phyloP scores from a whole-genome alignment of 2,113 vertebrate species.

The Corythaixoides concolor region DNA sequence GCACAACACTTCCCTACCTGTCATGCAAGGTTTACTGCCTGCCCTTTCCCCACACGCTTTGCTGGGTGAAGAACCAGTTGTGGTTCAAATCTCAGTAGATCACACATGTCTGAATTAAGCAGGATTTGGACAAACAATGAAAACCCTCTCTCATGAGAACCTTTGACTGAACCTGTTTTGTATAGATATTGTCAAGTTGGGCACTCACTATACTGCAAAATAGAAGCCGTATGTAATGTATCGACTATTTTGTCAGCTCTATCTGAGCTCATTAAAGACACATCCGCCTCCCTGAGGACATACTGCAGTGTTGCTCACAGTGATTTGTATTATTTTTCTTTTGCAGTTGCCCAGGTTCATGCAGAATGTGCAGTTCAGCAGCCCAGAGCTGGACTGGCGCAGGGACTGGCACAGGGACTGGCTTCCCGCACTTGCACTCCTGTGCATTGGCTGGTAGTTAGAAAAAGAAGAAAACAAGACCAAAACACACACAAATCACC shows the following conservation, averaged over 20 bases:
- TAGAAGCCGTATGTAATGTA: neutral
- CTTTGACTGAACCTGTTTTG: neutral
- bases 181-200: neutral
- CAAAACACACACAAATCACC: too few species aligned
- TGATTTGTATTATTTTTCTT: neutral
- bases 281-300: neutral
- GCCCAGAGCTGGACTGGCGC: neutral
- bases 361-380: neutral
- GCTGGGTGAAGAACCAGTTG: neutral
- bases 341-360: neutral
- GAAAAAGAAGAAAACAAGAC: neutral
- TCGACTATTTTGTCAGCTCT: neutral
- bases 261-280: neutral
- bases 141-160: neutral
- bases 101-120: neutral
- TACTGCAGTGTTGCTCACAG: neutral
- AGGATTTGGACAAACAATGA: neutral
- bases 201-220: neutral
- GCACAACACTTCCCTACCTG: neutral
- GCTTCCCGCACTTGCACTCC: neutral
- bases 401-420: neutral
- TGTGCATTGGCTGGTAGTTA: neutral
- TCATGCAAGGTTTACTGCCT: neutral
- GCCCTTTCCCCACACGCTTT: neutral
- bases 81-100: neutral